Evolutionary conservation across 2,797 vertebrate genomes (phyloP).

Genomic region (Smutsia temminckii): DNA sequence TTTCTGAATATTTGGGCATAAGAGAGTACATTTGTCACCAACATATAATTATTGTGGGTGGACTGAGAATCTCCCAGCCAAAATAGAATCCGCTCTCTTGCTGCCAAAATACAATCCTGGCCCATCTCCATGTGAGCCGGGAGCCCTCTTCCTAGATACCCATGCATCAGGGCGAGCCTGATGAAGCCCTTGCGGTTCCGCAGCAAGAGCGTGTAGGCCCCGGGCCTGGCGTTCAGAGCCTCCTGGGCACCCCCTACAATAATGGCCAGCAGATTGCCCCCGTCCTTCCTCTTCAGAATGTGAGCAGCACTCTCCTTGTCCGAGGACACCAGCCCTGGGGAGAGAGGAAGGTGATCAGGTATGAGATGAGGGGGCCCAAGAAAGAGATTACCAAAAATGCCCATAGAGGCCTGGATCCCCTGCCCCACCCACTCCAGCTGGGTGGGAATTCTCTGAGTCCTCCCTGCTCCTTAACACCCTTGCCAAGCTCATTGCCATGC

Average conservation of each 20-base stretch:
- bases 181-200: conserved; percentile 94
- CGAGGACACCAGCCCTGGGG: conserved; percentile 91
- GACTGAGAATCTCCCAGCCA: not conserved
- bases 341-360: not conserved
- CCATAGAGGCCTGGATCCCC: not conserved
- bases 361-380: not conserved
- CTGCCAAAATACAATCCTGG: not conserved
- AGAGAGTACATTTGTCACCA: not conserved
- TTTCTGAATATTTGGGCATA: not conserved
- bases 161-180: conserved; percentile 91
- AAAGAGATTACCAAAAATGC: not conserved
- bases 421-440: not conserved
- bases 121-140: not conserved
- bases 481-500: not conserved
- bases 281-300: conserved; percentile 81
- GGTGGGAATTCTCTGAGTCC: not conserved
- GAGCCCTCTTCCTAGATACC: conserved; percentile 85
- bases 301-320: conserved; percentile 90
- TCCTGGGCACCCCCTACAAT: conserved; percentile 93
- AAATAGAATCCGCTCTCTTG: not conserved
- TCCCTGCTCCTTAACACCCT: not conserved
- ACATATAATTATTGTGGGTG: not conserved
- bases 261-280: conserved; percentile 89
- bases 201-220: conserved; percentile 88
- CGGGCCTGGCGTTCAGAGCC: conserved; percentile 92